Evolutionary conservation across 2,888 invertebrate species (phyloP).

Genomic region (Lottia gigantea): DNA sequence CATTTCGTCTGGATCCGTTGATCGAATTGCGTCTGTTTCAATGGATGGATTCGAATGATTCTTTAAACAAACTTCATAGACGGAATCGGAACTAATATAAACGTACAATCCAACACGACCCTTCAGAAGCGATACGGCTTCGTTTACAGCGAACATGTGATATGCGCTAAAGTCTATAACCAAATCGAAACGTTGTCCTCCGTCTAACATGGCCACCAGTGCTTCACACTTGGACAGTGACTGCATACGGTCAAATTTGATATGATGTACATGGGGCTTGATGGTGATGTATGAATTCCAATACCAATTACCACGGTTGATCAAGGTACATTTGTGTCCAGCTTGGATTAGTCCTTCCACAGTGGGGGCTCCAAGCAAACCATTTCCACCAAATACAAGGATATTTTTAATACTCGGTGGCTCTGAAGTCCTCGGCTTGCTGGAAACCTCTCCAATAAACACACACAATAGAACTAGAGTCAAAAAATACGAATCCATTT

Average conservation of each 20-base stretch:
- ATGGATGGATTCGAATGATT: conserved; percentile 42
- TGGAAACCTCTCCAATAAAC: no score
- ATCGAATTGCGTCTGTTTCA: conserved; percentile 68
- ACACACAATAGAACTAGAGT: no score
- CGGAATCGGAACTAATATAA: conserved; percentile 70
- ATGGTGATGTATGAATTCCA: conserved; percentile 65
- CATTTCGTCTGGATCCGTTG: conserved; percentile 53
- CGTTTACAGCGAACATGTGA: conserved; percentile 62
- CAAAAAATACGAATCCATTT: no score
- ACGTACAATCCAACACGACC: conserved; percentile 66
- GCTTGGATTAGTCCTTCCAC: conserved; percentile 59
- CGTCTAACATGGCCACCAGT: conserved; percentile 39
- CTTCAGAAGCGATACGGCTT: conserved; percentile 59
- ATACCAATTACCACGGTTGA: conserved; percentile 70
- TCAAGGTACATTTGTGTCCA: conserved; percentile 58
- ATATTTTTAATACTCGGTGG: background rate
- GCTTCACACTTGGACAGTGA: conserved; percentile 54
- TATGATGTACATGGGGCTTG: conserved; percentile 53
- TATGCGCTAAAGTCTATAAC: conserved; percentile 70
- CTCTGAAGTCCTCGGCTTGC: no score
- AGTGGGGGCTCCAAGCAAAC: conserved; percentile 69
- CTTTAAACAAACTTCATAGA: conserved; percentile 69
- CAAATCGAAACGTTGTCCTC: conserved; percentile 61
- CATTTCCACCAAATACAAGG: conserved; percentile 63
- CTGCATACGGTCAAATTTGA: conserved; percentile 67